Evolutionary conservation across 2,888 invertebrate species (phyloP), one percentile per base, ranked within the genome.

Genomic region (Standfussiana lucernea): DNA sequence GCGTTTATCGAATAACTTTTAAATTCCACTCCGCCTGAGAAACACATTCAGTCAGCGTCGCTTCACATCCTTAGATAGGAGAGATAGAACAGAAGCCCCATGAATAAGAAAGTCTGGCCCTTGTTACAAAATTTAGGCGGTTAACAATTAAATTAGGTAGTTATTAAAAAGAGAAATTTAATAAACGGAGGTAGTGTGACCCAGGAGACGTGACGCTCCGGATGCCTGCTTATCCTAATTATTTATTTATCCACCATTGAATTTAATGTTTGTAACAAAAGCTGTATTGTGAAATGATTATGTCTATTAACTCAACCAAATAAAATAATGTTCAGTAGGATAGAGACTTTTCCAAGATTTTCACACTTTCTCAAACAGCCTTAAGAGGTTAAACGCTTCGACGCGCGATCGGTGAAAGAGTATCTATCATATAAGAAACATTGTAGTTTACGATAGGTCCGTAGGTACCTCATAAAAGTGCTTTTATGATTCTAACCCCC

Each of bases 381-480:
- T 67, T 53, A 77, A 68, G 73, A 75, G 71, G 64, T 72, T 74
- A 80, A 85, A 69, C 61, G 67, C 61, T 67, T 75, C 42, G 37
- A 65, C 40, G 40, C 50, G 77, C 72, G 42, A 80, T 82, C 67
- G 61, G 72, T 75, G 64, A 75, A 86, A 75, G 61, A 79, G 65
- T 83, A 82, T 82, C 72, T 79, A 85, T 83, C 81, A 82, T 78
- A 75, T 67, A 81, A 82, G 72, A 79, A 59, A 83, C 80, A 80
- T 79, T 82, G 73, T 82, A 84, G 76, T 86, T 86, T 87, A 88
- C 69, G 82, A 82, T 80, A 84, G 78, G 72, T 83, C 74, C 72
- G 71, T 72, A 84, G 77, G 76, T 87, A 82, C 67, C 71, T 83
- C 86, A 86, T 88, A 88, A 88, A 88, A 86, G 75, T 77, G 65